Base-by-base conservation (phyloP, 2,888 invertebrate species). In the Seladonia tumulorum region DNA sequence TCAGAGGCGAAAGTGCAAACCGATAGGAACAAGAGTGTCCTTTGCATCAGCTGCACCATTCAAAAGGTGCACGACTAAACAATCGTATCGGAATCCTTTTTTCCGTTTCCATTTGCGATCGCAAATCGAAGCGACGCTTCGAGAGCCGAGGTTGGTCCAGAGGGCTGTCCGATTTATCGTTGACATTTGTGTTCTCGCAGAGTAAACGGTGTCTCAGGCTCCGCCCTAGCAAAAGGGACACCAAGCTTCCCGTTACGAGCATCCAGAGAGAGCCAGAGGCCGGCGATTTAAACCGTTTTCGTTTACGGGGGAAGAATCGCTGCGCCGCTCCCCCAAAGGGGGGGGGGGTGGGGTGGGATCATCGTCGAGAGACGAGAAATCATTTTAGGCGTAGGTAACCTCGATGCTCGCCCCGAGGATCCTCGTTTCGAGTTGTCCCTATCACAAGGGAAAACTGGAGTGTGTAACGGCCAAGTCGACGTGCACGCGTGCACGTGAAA, bases 101-200 rank as follows among this genome's bases (percentile, higher is more conserved):
- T n/a, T n/a, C 53, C 53, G 53, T 22, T 53, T 53, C 53, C 53
- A 53, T 22, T 53, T 22, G 22, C 53, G 53, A 53, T 22, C 53
- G 53, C n/a, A n/a, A n/a, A n/a, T n/a, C n/a, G n/a, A n/a, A 53
- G 53, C 53, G 10, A 10, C 22, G 53, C 3, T n/a, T 22, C 53
- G 22, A n/a, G 53, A n/a, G 22, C n/a, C 10, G n/a, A 53, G 25
- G 60, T 25, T 66, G 8, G 18, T 66, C 39, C 49, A 18, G 82
- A 60, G n/a, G n/a, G n/a, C n/a, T n/a, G 84, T 81, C 81, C 89
- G 82, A 83, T 83, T 90, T 80, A 85, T 87, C 87, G 74, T 66
- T 74, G 45, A 22, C 71, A 71, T 66, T 70, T 68, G 70, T 75
- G 81, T 68, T 74, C 77, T 76, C 82, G 42, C 47, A 72, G 77